These are phyloP conservation scores for Plumapathes pennacea DNA, from an alignment of 92 coral and sea anemone species.

Conservation along the genomic window DNA sequence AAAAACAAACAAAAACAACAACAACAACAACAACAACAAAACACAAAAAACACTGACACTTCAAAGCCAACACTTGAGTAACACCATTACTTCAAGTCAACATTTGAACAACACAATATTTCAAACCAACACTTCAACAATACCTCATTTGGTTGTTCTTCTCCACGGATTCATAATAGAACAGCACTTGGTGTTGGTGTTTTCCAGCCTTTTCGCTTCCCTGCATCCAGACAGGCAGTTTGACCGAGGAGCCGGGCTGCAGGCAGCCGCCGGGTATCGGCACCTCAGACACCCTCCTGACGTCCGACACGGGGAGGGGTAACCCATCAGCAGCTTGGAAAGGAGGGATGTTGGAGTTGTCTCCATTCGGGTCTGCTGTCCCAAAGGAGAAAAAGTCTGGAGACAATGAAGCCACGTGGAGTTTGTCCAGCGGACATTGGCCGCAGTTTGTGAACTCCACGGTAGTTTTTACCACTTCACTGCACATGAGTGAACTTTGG, in stretches of 20 bases:
- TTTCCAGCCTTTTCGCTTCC: constrained; percentile 59
- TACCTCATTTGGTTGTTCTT: constrained; percentile 71
- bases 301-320: constrained; percentile 20
- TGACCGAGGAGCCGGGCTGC: constrained; percentile 65
- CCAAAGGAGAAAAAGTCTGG: constrained; percentile 87
- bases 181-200: constrained; percentile 63
- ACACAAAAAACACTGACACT: too few relatives aligned
- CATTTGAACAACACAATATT: not conserved
- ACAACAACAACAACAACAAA: too few relatives aligned
- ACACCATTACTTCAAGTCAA: not conserved
- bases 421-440: constrained; percentile 69
- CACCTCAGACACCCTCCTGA: constrained; percentile 66
- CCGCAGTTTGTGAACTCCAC: constrained; percentile 78
- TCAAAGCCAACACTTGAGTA: too few relatives aligned
- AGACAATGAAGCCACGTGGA: constrained; percentile 63
- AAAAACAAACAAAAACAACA: too few relatives aligned
- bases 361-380: constrained; percentile 4
- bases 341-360: constrained; percentile 10
- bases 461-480: constrained; percentile 71
- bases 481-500: constrained; percentile 68
- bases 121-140: not conserved
- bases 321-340: not conserved
- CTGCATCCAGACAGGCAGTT: constrained; percentile 88
- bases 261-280: constrained; percentile 73
- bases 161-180: constrained; percentile 79